Conservation (phyloP, 2,797 vertebrate genomes). For the Chiloscyllium punctatum region DNA sequence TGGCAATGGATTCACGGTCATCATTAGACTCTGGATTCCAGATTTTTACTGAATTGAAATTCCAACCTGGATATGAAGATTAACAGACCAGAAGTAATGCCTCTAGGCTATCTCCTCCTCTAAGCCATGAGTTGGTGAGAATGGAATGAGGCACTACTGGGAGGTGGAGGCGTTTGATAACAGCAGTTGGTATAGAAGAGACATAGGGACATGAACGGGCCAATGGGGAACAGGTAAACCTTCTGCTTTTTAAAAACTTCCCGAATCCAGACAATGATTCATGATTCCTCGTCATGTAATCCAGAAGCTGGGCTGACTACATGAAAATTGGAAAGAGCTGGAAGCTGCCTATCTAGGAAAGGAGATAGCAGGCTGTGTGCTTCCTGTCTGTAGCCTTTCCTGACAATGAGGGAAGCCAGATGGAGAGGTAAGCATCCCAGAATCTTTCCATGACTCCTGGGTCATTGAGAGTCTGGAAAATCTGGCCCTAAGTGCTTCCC, state of each 20-base stretch:
- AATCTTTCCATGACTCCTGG: neutral
- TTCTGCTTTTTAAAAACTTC: neutral
- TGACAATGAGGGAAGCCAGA: neutral
- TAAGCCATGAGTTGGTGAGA: neutral
- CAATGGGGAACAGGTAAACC: neutral
- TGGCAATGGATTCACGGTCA: no score
- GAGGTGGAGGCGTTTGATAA: neutral
- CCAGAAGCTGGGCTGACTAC: no score
- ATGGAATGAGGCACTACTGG: neutral
- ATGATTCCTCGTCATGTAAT: no score
- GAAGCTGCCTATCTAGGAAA: neutral
- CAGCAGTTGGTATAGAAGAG: neutral
- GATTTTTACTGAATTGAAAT: no score
- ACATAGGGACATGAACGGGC: neutral
- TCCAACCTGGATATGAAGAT: no score
- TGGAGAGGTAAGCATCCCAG: neutral
- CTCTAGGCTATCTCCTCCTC: no score
- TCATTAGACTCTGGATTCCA: no score
- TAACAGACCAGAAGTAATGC: no score
- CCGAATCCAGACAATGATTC: no score
- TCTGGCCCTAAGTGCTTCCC: neutral
- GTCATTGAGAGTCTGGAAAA: neutral
- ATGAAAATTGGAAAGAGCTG: neutral
- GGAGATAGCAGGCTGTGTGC: neutral
- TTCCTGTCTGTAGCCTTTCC: neutral